A percentile compares a stretch with the other conserved stretches of the same genome.
These are phyloP conservation scores for Steinernema carpocapsae DNA, from an alignment of 2,888 invertebrate species.

Conservation along the genomic window DNA sequence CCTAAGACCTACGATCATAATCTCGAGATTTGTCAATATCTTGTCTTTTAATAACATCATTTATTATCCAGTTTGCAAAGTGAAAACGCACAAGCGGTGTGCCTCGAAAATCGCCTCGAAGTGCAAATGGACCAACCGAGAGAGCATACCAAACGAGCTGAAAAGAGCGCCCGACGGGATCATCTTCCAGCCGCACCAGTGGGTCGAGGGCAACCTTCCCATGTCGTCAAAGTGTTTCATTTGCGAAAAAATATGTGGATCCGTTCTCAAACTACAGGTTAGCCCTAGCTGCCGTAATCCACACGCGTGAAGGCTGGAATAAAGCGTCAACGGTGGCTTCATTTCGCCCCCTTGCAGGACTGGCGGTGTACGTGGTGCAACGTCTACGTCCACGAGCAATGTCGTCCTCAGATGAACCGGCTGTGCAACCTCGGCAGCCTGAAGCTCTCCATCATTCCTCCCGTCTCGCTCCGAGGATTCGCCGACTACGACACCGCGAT, in stretches of 20 bases:
- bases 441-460: conserved; percentile 89
- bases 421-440: conserved; percentile 86
- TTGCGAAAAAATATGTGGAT: conserved; percentile 95
- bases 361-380: conserved; percentile 97
- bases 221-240: conserved; percentile 89
- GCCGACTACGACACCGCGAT: conserved; percentile 33
- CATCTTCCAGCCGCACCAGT: conserved; percentile 82
- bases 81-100: conserved; percentile 93
- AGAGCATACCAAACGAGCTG: conserved; percentile 76
- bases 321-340: not conserved
- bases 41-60: not conserved
- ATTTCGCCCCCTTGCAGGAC: conserved; percentile 77
- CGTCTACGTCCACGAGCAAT: conserved; percentile 75
- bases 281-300: not conserved
- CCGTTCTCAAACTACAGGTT: conserved; percentile 74
- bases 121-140: conserved; percentile 96
- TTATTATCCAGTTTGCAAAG: conserved; percentile 81
- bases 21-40: too few relatives aligned
- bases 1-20: too few relatives aligned
- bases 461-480: conserved; percentile 77
- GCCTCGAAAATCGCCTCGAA: conserved; percentile 88
- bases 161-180: not conserved
- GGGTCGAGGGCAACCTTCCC: conserved; percentile 95
- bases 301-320: not conserved
- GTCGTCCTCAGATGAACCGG: conserved; percentile 76